phyloP scores from a whole-genome alignment of 2,113 vertebrate genomes.

The Enhydra lutris region DNA sequence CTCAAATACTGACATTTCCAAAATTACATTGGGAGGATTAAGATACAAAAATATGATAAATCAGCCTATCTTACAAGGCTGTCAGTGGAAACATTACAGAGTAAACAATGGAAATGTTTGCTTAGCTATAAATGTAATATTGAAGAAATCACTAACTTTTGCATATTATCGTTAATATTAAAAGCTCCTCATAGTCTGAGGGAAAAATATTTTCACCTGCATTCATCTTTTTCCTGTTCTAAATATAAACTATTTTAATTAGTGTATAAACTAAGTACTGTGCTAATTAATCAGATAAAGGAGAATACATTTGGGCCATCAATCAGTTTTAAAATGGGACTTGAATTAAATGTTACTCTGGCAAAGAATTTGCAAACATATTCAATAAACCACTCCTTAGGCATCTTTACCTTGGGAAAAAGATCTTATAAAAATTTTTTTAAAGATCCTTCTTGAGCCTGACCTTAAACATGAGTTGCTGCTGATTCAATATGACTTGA shows the following conservation, averaged over 20 bases:
- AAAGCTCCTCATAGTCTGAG: neutral
- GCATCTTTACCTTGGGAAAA: neutral
- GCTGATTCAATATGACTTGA: neutral
- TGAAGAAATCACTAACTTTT: slow-evolving; percentile 21
- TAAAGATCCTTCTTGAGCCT: neutral
- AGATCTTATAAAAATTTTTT: neutral
- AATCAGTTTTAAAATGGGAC: slow-evolving; percentile 48
- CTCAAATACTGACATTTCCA: slow-evolving; percentile 38
- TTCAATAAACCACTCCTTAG: neutral
- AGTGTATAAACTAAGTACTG: slow-evolving; percentile 39
- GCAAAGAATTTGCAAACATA: neutral
- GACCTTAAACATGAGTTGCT: neutral
- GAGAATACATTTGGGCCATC: slow-evolving; percentile 31
- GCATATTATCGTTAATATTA: slow-evolving; percentile 39
- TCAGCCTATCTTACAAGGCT: slow-evolving; percentile 3
- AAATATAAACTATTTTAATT: slow-evolving; percentile 62
- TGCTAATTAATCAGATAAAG: slow-evolving; percentile 59
- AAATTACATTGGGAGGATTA: slow-evolving; percentile 53
- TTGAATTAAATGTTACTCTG: slow-evolving; percentile 55
- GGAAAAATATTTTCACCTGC: neutral
- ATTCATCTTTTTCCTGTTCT: slow-evolving; percentile 49
- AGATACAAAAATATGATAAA: slow-evolving; percentile 32
- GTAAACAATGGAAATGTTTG: slow-evolving; percentile 13
- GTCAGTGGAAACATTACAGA: neutral
- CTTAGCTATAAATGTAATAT: neutral